Evolutionary conservation across 2,888 invertebrate species (phyloP).

Genomic region (Atethmia centrago): DNA sequence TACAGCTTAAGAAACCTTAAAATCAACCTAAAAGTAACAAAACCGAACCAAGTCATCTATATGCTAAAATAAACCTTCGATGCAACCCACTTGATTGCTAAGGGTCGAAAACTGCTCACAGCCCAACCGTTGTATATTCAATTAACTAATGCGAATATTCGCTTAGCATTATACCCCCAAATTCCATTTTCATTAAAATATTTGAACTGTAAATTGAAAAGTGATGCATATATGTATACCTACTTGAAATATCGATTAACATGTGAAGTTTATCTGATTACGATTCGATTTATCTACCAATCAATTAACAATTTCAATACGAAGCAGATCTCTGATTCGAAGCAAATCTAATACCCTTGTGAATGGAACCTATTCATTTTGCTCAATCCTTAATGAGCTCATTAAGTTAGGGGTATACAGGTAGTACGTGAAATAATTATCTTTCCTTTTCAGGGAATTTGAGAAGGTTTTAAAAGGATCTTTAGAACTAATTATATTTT

Average conservation of each 20-base stretch:
- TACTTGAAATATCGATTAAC: neutral
- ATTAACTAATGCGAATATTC: constrained; percentile 46
- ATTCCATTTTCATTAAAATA: constrained; percentile 13
- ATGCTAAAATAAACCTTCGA: neutral
- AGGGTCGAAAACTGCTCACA: constrained; percentile 19
- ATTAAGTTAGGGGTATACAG: constrained; percentile 36
- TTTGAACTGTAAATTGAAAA: constrained; percentile 20
- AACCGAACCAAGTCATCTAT: neutral
- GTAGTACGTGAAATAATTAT: constrained; percentile 49
- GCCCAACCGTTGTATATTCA: constrained; percentile 12
- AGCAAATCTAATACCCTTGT: constrained; percentile 28
- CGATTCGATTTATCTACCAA: constrained; percentile 23
- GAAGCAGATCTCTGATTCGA: constrained; percentile 17
- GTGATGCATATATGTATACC: neutral
- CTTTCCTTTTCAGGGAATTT: constrained; percentile 26
- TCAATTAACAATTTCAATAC: constrained; percentile 38
- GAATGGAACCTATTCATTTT: constrained; percentile 31
- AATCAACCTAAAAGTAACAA: neutral
- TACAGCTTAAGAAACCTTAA: neutral
- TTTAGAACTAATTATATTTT: constrained; percentile 15
- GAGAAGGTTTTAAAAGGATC: constrained; percentile 14
- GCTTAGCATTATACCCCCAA: constrained; percentile 12
- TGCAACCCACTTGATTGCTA: constrained; percentile 4
- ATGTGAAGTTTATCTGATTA: constrained; percentile 8
- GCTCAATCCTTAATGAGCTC: constrained; percentile 52